Conservation (phyloP, 2,888 invertebrate genomes). For the Eurois occulta region DNA sequence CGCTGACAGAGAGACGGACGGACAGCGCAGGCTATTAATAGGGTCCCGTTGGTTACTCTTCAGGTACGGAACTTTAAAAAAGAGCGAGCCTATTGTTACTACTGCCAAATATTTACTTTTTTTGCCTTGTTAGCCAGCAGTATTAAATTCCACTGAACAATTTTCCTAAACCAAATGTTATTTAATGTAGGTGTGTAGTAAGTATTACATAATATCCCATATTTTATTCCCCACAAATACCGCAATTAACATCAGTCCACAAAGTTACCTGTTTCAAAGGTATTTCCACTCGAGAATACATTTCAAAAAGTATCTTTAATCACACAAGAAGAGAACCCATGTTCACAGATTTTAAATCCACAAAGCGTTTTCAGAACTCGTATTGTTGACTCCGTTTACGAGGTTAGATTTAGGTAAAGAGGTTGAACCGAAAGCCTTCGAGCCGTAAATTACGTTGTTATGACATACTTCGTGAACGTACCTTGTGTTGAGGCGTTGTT, state of each 20-base stretch:
- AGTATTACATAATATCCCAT: too few relatives aligned
- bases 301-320: constrained; percentile 38
- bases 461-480: constrained; percentile 69
- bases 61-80: too few relatives aligned
- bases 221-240: neutral
- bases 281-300: constrained; percentile 1
- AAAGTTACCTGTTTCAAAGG: constrained; percentile 12
- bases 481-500: constrained; percentile 62
- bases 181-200: neutral
- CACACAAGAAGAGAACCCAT: constrained; percentile 21
- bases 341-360: constrained; percentile 48
- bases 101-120: neutral
- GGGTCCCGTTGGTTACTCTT: too few relatives aligned
- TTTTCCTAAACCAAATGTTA: too few relatives aligned
- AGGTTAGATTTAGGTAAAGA: constrained; percentile 63
- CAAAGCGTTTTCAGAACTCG: constrained; percentile 48
- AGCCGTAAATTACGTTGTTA: constrained; percentile 72
- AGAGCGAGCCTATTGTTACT: too few relatives aligned
- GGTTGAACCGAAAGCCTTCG: constrained; percentile 61
- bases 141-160: neutral
- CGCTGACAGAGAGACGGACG: too few relatives aligned
- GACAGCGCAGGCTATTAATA: too few relatives aligned
- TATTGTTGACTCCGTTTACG: constrained; percentile 57
- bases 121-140: neutral
- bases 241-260: constrained; percentile 16